Conservation (phyloP, 2,113 vertebrate species). For the Monarcha castaneiventris region DNA sequence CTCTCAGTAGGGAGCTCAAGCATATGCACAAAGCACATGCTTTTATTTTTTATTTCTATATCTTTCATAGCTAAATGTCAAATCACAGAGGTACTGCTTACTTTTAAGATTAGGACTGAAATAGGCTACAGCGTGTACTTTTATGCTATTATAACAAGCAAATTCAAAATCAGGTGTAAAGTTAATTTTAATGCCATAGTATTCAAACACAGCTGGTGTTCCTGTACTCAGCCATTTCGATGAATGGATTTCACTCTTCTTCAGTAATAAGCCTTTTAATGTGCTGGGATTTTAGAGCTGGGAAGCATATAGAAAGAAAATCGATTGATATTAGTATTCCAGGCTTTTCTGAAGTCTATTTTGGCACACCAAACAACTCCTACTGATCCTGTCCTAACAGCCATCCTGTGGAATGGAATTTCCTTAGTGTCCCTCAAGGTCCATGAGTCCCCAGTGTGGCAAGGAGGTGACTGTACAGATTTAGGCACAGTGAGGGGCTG, state of each 20-base stretch:
- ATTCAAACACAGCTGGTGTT: not conserved
- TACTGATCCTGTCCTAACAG: not conserved
- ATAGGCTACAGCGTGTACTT: not conserved
- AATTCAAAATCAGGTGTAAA: not conserved
- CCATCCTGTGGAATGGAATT: not conserved
- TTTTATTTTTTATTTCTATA: not conserved
- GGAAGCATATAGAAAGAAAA: not conserved
- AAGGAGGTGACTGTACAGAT: not conserved
- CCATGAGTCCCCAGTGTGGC: rapidly evolving
- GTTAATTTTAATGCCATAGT: not conserved
- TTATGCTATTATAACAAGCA: not conserved
- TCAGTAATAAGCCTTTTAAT: not conserved
- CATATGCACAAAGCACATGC: not conserved
- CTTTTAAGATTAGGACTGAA: not conserved
- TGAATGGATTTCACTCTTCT: not conserved
- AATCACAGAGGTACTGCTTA: not conserved
- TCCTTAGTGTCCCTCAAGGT: not conserved
- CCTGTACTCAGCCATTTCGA: not conserved
- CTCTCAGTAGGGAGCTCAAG: not conserved
- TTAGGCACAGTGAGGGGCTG: not conserved
- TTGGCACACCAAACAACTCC: not conserved
- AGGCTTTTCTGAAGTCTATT: not conserved
- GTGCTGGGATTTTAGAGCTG: not conserved
- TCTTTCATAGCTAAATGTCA: not conserved
- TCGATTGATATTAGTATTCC: not conserved